These are phyloP conservation scores for Riparia riparia DNA, from an alignment of 2,113 vertebrate species.

Conservation along the genomic window DNA sequence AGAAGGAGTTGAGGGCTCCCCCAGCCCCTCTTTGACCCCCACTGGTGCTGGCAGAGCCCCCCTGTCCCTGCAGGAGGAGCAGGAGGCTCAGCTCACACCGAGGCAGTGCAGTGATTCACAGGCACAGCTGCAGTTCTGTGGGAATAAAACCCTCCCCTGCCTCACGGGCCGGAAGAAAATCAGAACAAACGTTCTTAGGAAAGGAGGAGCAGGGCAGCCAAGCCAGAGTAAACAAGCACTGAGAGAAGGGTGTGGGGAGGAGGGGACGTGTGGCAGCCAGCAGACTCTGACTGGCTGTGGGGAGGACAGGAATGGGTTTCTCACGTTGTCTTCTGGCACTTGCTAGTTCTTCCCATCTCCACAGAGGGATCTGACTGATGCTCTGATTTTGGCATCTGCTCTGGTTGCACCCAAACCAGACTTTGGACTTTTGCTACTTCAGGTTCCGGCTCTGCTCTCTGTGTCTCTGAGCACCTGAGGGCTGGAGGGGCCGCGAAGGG, in stretches of 20 bases:
- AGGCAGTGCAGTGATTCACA: slow-evolving; percentile 25
- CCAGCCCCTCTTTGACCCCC: neutral
- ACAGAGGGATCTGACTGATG: rapidly evolving
- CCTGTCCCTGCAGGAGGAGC: neutral
- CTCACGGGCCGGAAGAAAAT: slow-evolving; percentile 56
- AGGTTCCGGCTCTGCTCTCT: neutral
- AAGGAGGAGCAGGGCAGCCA: slow-evolving; percentile 50
- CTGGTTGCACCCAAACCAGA: neutral
- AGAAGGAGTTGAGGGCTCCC: neutral
- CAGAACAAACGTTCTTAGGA: slow-evolving; percentile 44
- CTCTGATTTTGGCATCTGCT: neutral
- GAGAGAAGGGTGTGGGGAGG: slow-evolving; percentile 43
- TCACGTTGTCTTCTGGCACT: neutral
- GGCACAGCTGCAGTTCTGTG: slow-evolving; percentile 60
- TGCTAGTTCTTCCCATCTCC: rapidly evolving
- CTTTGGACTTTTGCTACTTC: neutral
- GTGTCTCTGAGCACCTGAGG: neutral
- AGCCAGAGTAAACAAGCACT: slow-evolving; percentile 63
- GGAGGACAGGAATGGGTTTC: neutral
- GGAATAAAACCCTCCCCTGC: slow-evolving; percentile 54
- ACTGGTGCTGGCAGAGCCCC: neutral
- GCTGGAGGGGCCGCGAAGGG: neutral
- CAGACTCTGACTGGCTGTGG: neutral
- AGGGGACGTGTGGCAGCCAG: neutral
- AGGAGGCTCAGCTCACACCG: neutral